Percentiles rank a stretch among this genome's conserved stretches.
phyloP scores from a whole-genome alignment of 2,797 vertebrate genomes.

The Gallinago nigripennis region DNA sequence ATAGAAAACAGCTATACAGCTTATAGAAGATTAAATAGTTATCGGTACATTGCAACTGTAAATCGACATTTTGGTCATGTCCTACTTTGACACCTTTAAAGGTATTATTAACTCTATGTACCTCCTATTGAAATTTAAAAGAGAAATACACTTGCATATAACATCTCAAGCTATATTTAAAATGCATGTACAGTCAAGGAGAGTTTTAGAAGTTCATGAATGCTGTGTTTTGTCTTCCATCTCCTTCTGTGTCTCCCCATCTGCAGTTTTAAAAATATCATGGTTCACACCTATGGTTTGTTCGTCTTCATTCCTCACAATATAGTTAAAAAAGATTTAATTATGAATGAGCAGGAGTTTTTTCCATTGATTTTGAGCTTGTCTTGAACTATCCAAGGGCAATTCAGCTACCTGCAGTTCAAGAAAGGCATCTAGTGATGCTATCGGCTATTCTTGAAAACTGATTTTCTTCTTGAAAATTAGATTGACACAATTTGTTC shows the following conservation, averaged over 20 bases:
- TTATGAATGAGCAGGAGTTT: background rate
- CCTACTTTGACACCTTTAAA: background rate
- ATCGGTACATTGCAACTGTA: background rate
- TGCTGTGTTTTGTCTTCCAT: background rate
- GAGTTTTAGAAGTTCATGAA: background rate
- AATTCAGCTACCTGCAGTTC: background rate
- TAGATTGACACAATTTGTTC: background rate
- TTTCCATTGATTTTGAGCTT: background rate
- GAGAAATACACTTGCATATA: background rate
- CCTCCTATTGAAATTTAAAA: background rate
- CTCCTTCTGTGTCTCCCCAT: background rate
- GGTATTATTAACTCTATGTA: background rate
- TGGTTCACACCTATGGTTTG: background rate
- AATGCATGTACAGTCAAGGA: background rate
- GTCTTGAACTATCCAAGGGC: background rate
- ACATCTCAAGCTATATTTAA: background rate
- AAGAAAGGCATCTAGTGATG: background rate
- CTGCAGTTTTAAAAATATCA: background rate
- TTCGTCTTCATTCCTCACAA: background rate
- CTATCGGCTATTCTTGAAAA: background rate
- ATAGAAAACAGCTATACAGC: background rate
- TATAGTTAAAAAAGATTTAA: background rate
- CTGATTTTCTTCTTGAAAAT: background rate
- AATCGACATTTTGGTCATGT: background rate
- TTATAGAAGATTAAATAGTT: background rate